Evolutionary conservation across 2,888 invertebrate genomes (phyloP).

Genomic region (Leucoma salicis): DNA sequence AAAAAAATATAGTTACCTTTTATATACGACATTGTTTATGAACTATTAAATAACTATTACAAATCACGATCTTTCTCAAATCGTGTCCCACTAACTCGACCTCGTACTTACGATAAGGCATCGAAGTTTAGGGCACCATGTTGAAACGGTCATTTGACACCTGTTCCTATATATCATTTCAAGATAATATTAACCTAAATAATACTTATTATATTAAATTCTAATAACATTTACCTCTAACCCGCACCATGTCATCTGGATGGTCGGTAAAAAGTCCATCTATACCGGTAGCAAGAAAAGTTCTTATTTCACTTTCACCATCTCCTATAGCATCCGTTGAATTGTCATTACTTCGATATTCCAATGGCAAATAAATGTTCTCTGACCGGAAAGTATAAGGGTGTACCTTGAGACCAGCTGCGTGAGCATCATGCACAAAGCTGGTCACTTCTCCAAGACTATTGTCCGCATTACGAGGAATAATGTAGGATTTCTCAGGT

Average conservation of each 20-base stretch:
- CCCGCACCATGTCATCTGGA: slow-evolving; percentile 56
- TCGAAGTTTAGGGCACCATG: too few relatives aligned
- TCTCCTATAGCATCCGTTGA: slow-evolving; percentile 53
- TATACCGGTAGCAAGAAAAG: slow-evolving; percentile 60
- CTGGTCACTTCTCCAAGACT: slow-evolving; percentile 52
- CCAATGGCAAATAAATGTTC: slow-evolving; percentile 58
- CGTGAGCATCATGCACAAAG: slow-evolving; percentile 63
- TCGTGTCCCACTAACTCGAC: too few relatives aligned
- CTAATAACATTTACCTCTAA: slow-evolving; percentile 44
- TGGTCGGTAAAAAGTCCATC: slow-evolving; percentile 71
- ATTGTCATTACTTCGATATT: slow-evolving; percentile 49
- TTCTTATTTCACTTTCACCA: slow-evolving; percentile 53
- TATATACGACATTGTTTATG: too few relatives aligned
- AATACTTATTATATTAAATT: background rate
- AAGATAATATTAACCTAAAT: too few relatives aligned
- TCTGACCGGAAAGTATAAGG: slow-evolving; percentile 72
- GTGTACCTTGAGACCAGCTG: slow-evolving; percentile 66
- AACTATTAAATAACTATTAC: too few relatives aligned
- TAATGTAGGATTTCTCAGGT: slow-evolving; percentile 66
- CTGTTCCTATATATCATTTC: too few relatives aligned
- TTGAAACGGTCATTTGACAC: too few relatives aligned
- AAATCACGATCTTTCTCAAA: too few relatives aligned
- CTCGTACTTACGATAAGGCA: background rate
- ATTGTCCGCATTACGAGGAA: slow-evolving; percentile 53
- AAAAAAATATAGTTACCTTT: too few relatives aligned